These are phyloP conservation scores for Philaethria dido DNA, from an alignment of 2,888 invertebrate genomes.

Conservation along the genomic window DNA sequence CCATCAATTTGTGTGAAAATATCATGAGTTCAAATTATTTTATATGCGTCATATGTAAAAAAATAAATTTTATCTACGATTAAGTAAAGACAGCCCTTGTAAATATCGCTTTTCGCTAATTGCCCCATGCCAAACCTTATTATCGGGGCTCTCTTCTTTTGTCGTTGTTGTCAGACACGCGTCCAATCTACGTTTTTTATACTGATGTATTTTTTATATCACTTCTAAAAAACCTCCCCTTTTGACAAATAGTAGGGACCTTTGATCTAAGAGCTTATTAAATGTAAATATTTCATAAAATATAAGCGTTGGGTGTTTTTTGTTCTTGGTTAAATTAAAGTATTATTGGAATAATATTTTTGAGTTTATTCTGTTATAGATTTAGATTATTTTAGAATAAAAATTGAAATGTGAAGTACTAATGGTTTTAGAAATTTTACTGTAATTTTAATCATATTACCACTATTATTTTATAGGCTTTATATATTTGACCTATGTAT, in stretches of 20 bases:
- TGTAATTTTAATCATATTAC: neutral
- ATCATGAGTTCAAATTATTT: neutral
- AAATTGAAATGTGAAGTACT: neutral
- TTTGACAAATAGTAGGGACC: constrained; percentile 79
- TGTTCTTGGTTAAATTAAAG: constrained; percentile 45
- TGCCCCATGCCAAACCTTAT: constrained; percentile 30
- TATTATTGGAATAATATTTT: constrained; percentile 41
- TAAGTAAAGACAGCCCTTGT: constrained; percentile 7
- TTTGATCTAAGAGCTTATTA: constrained; percentile 82
- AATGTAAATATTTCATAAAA: constrained; percentile 81
- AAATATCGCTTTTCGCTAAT: constrained; percentile 17
- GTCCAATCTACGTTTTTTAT: constrained; percentile 61
- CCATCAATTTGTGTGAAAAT: neutral
- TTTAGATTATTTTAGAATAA: constrained; percentile 6
- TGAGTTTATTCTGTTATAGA: constrained; percentile 23
- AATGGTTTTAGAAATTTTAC: too few species aligned
- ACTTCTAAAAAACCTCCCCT: constrained; percentile 71
- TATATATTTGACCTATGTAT: neutral
- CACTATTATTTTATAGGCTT: neutral
- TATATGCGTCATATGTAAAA: neutral
- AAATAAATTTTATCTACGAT: neutral
- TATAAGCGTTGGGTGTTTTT: constrained; percentile 53
- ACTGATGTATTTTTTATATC: constrained; percentile 49
- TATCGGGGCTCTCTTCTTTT: constrained; percentile 33
- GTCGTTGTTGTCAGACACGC: constrained; percentile 61